Conservation (phyloP, 2,888 invertebrate genomes). For the Campaea margaritaria region DNA sequence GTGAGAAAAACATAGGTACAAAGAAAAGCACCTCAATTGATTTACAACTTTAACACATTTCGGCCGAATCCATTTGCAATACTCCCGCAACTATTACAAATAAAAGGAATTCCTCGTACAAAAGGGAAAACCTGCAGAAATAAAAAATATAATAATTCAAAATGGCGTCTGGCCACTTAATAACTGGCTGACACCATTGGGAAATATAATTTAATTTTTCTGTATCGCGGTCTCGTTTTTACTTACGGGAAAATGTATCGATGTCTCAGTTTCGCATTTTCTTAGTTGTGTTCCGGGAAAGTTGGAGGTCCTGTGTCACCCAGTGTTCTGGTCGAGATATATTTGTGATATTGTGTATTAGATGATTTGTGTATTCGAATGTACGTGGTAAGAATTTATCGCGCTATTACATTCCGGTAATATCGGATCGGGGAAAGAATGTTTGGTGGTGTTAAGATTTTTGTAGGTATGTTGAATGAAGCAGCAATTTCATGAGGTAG, state of each 20-base stretch:
- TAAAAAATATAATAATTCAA: conserved; percentile 84
- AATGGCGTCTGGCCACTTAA: conserved; percentile 86
- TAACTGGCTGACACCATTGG: conserved; percentile 86
- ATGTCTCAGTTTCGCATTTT: conserved; percentile 67
- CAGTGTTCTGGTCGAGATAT: conserved; percentile 80
- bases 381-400: conserved; percentile 71
- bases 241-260: conserved; percentile 47
- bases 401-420: conserved; percentile 54
- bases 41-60: conserved; percentile 62
- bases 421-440: conserved; percentile 46
- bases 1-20: conserved; percentile 36
- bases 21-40: conserved; percentile 53
- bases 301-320: conserved; percentile 72
- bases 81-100: conserved; percentile 77
- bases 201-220: conserved; percentile 86
- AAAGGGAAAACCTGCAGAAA: conserved; percentile 77
- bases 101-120: conserved; percentile 79
- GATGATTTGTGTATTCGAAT: conserved; percentile 80
- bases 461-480: conserved; percentile 13
- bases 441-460: conserved; percentile 34
- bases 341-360: conserved; percentile 82
- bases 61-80: conserved; percentile 70
- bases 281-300: conserved; percentile 62
- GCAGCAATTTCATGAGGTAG: background rate
- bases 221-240: conserved; percentile 61